Evolutionary conservation across 2,888 invertebrate genomes (phyloP), one percentile per base, ranked within the genome.

Genomic region (Meghimatium bilineatum): DNA sequence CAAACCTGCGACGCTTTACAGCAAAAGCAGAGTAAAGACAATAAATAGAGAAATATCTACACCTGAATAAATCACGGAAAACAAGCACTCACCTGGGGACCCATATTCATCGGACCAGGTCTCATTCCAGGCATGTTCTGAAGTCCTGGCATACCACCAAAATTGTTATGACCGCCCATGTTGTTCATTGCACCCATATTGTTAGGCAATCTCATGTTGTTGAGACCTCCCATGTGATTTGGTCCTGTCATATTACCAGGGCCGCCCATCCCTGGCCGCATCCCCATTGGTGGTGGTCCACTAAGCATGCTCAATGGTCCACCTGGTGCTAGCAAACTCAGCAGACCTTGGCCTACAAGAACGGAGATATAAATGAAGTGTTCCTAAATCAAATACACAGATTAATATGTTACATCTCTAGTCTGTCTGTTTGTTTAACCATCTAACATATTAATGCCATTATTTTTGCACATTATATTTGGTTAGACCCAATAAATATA

Each of bases 211-310:
- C 67, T 23, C 26, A 38, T 23, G 69, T 67, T 67, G 63, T 66
- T 38, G 29, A 56, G 71, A 26, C 71, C 85, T 79, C 85, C 83
- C 52, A 85, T 87, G 71, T 87, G 86, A n/a, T 71, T 71, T 12
- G 36, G 71, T 38, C 36, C 71, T 71, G 26, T 26, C 71, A 71
- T 71, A 38, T 71, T 71, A 38, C 44, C 44, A 44, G 44, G 44
- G 14, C 72, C 82, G 34, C 75, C 56, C 36, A 66, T 34, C 5
- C 67, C 79, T 36, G 63, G 52, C 17, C 44, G 79, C 20, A 83
- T 72, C 26, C 71, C 79, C 52, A 85, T 66, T 49, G 82, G 85
- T 36, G 84, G 85, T 34, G 85, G 86, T 26, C 74, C 81, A 32
- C 72, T 34, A 52, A 85, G 26, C 67, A 84, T 52, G 14, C 69